Evolutionary conservation across 2,797 vertebrate species (phyloP).

Genomic region (Coranthus polyacanthus): DNA sequence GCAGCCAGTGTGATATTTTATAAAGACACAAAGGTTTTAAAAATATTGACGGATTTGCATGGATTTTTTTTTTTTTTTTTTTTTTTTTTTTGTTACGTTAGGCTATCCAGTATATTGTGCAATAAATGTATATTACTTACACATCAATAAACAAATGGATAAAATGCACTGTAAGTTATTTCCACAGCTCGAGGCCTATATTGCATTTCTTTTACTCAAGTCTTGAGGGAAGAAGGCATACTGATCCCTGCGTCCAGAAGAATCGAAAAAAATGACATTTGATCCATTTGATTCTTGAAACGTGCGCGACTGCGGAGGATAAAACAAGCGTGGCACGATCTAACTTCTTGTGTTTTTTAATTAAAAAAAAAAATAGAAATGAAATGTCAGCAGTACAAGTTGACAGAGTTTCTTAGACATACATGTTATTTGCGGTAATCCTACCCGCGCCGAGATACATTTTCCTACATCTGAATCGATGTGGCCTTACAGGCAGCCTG

Average conservation of each 20-base stretch:
- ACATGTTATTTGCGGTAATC: slow-evolving; percentile 33
- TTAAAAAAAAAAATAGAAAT: background rate
- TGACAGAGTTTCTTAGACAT: background rate
- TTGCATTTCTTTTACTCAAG: too few species aligned
- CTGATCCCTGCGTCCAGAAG: too few species aligned
- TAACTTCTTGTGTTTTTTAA: slow-evolving; percentile 21
- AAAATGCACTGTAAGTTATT: too few species aligned
- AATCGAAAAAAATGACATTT: slow-evolving; percentile 29
- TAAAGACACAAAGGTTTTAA: background rate
- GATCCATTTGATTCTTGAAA: slow-evolving; percentile 39
- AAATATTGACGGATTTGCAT: background rate
- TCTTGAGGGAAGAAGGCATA: too few species aligned
- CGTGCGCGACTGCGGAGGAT: background rate
- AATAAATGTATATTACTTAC: too few species aligned
- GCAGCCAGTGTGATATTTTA: background rate
- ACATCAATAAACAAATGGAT: too few species aligned
- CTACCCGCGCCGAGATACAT: slow-evolving; percentile 54
- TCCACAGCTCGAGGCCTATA: too few species aligned
- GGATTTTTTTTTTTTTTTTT: too few species aligned
- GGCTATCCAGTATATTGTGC: too few species aligned
- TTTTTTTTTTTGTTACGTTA: too few species aligned
- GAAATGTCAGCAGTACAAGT: background rate
- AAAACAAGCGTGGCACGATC: background rate
- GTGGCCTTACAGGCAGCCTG: slow-evolving; percentile 71
- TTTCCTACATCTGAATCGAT: slow-evolving; percentile 69